These are phyloP conservation scores for Lasioglossum baleicum DNA, from an alignment of 1,140 invertebrate species.

Conservation along the genomic window DNA sequence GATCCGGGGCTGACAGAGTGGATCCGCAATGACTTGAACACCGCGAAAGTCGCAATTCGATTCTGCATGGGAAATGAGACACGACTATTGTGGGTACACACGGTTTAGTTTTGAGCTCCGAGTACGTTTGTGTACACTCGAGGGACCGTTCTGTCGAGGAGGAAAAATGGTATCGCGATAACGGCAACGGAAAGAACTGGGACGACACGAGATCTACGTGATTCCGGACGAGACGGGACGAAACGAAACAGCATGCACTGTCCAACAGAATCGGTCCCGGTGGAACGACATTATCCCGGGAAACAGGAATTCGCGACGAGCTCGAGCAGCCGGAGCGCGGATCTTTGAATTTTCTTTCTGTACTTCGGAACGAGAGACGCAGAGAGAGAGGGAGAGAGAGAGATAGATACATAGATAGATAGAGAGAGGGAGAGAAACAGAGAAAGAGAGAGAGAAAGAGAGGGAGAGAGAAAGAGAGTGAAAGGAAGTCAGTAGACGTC, in stretches of 20 bases:
- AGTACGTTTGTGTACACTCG: conserved; percentile 3
- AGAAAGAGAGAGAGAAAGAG: too few relatives aligned
- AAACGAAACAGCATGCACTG: too few relatives aligned
- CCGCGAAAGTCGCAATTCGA: conserved; percentile 15
- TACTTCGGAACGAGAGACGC: background rate
- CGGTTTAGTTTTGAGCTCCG: conserved; percentile 11
- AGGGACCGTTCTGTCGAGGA: conserved; percentile 24
- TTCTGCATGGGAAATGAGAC: background rate
- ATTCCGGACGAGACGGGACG: background rate
- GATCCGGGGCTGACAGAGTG: background rate
- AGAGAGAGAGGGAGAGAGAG: too few relatives aligned
- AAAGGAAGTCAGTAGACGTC: background rate
- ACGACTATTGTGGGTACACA: conserved; percentile 30
- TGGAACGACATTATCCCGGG: background rate
- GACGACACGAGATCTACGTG: conserved; percentile 30
- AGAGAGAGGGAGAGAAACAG: too few relatives aligned
- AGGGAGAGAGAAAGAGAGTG: too few relatives aligned
- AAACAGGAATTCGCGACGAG: conserved; percentile 1
- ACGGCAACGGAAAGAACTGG: conserved; percentile 12
- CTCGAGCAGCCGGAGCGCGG: background rate
- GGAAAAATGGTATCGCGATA: conserved; percentile 13
- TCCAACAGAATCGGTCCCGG: background rate
- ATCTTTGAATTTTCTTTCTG: background rate
- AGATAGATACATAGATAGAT: too few relatives aligned
- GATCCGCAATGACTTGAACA: conserved; percentile 35